Percentiles rank a stretch among this genome's conserved stretches.
These are phyloP conservation scores for Chouioia cunea DNA, from an alignment of 2,888 invertebrate species.

Conservation along the genomic window DNA sequence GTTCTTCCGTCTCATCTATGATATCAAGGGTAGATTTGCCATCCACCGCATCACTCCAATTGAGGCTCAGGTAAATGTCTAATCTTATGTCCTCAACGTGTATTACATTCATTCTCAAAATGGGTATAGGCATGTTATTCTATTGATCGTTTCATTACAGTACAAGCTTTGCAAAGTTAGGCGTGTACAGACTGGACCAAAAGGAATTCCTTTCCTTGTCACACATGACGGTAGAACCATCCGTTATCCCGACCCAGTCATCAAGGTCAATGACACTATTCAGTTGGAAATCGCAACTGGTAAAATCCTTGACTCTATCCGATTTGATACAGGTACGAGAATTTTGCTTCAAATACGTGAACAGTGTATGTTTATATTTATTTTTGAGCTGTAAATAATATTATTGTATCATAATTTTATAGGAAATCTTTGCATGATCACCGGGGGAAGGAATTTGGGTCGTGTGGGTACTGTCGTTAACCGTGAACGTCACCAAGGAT, in stretches of 20 bases:
- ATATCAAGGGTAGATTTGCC: slow-evolving; percentile 98
- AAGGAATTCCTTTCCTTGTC: slow-evolving; percentile 94
- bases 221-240: slow-evolving; percentile 99
- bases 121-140: neutral
- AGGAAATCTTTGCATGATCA: slow-evolving; percentile 99
- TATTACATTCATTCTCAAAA: too few species aligned
- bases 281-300: slow-evolving; percentile 93
- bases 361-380: slow-evolving; percentile 24
- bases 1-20: slow-evolving; percentile 97
- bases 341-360: slow-evolving; percentile 15
- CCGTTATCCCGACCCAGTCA: slow-evolving; percentile 97
- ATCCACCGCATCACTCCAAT: slow-evolving; percentile 97
- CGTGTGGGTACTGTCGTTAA: slow-evolving; percentile 98
- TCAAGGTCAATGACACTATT: slow-evolving; percentile 97
- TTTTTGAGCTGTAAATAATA: neutral
- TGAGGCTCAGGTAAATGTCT: slow-evolving; percentile 88
- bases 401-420: slow-evolving; percentile 50
- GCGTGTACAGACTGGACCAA: slow-evolving; percentile 89
- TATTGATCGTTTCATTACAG: slow-evolving; percentile 71
- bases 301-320: slow-evolving; percentile 98
- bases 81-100: neutral
- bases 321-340: slow-evolving; percentile 90
- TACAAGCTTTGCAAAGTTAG: slow-evolving; percentile 98
- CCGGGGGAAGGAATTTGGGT: slow-evolving; percentile 99
- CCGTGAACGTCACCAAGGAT: slow-evolving; percentile 98